phyloP scores from a whole-genome alignment of 92 coral and sea anemone species.

The Metridium senile region DNA sequence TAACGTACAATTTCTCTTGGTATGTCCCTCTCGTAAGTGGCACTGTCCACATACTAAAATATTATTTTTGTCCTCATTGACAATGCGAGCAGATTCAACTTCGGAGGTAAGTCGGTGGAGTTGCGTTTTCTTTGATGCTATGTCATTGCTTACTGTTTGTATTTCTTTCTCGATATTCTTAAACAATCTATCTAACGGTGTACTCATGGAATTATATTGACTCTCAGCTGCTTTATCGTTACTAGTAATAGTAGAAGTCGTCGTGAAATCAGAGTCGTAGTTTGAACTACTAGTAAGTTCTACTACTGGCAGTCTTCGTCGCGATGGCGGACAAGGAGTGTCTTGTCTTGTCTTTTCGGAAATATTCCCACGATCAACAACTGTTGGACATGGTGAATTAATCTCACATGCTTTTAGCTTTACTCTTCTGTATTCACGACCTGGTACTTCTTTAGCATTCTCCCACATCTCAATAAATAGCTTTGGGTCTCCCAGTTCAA shows the following conservation, averaged over 20 bases:
- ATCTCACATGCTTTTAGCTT: constrained; percentile 7
- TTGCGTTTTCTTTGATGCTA: constrained; percentile 5
- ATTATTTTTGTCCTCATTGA: not conserved
- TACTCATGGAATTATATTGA: not conserved
- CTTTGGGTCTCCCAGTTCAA: constrained; percentile 1
- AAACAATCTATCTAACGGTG: not conserved
- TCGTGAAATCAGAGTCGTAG: too few relatives aligned
- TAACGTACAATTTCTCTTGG: constrained; percentile 2
- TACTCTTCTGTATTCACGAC: constrained; percentile 10
- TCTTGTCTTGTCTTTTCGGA: constrained; percentile 1
- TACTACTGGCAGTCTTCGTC: constrained; percentile 8
- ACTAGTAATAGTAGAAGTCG: too few relatives aligned
- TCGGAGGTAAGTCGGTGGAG: not conserved
- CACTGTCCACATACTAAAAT: constrained; percentile 4
- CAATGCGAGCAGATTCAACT: constrained; percentile 9
- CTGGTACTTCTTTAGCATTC: not conserved
- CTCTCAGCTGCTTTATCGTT: too few relatives aligned
- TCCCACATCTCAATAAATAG: constrained; percentile 1
- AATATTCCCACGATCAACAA: constrained; percentile 2
- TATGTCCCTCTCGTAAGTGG: constrained; percentile 8
- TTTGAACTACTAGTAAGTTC: too few relatives aligned
- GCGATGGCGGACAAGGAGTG: constrained; percentile 11
- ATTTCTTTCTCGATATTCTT: constrained; percentile 4
- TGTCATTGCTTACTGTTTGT: not conserved
- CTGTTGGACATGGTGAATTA: constrained; percentile 3